Base-by-base conservation (phyloP, 2,113 vertebrate species). In the Gopherus evgoodei region DNA sequence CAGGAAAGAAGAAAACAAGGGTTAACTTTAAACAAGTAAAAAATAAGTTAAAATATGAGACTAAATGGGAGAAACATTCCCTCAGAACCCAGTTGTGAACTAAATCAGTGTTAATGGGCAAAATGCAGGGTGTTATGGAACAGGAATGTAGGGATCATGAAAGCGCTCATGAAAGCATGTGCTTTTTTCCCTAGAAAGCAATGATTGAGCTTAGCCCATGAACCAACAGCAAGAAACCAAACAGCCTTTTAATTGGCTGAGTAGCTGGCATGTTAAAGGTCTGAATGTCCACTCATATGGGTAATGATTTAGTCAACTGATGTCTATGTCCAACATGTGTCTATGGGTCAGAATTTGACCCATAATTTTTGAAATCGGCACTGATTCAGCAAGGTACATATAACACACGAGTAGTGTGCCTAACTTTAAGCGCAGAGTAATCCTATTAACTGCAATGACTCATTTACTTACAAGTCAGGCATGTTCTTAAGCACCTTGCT, bases 21-120 rank as follows among this genome's bases (percentile, higher is more conserved):
- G 35, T 83, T 69, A 81, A 89, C 91, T 88, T 89, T 93, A 93
- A 97, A 94, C 89, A 84, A 59, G 56, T 91, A 59, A 83, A 95
- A 92, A 75, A 83, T 80, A 62, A 44, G 91, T 87, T 82, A 80
- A 90, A 93, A 69, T 89, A 72, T 80, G 79, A 94, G 89, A 52
- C 21, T 76, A 72, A 11, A 52, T 83, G n/a, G 52, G 44, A 96
- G 53, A 96, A 69, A 81, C 57, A 2, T 14, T 57, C 47, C 81
- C 81, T 84, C 7, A 49, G 89, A 91, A 84, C 27, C 87, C 9
- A 80, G 16, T 42, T 85, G 82, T 84, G 50, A 90, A 93, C 8
- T 87, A 50, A 89, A 54, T 52, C 35, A 84, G 16, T 3, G 42
- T 85, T 89, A 79, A 76, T 92, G 11, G 27, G 47, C 50, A 69